A percentile compares a stretch with the other conserved stretches of the same genome.
Conservation (phyloP, 2,797 vertebrate genomes). For the Bucorvus abyssinicus region DNA sequence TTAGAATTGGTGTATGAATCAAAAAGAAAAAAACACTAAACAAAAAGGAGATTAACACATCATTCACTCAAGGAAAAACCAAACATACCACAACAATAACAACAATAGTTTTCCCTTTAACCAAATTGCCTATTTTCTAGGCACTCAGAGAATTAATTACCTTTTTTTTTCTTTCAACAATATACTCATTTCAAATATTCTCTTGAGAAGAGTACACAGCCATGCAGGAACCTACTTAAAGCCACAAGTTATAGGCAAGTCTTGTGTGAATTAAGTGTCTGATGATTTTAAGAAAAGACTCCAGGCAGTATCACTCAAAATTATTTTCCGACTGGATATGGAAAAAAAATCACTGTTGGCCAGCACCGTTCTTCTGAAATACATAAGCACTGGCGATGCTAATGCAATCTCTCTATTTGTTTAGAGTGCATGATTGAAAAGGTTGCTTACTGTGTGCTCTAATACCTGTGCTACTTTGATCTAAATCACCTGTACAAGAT, state of each 20-base stretch:
- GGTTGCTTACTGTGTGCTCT: neutral
- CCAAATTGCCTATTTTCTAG: neutral
- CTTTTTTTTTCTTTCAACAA: neutral
- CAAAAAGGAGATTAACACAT: neutral
- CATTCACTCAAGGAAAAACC: accelerated
- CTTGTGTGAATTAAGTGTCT: neutral
- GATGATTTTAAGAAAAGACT: neutral
- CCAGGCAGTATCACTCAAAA: neutral
- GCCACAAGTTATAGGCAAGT: neutral
- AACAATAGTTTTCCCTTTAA: neutral
- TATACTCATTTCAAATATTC: neutral
- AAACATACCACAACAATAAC: neutral
- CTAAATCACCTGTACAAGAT: neutral
- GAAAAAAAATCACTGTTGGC: neutral
- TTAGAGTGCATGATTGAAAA: neutral
- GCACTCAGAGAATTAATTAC: neutral
- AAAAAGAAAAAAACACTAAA: neutral
- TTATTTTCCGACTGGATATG: neutral
- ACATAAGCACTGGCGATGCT: neutral
- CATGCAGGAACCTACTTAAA: neutral
- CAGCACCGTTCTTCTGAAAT: neutral
- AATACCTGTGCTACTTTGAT: neutral
- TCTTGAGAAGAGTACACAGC: neutral
- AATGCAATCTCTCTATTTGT: neutral
- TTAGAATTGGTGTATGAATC: neutral